Base-by-base conservation (phyloP, 2,113 vertebrate species). In the Chamaea fasciata region DNA sequence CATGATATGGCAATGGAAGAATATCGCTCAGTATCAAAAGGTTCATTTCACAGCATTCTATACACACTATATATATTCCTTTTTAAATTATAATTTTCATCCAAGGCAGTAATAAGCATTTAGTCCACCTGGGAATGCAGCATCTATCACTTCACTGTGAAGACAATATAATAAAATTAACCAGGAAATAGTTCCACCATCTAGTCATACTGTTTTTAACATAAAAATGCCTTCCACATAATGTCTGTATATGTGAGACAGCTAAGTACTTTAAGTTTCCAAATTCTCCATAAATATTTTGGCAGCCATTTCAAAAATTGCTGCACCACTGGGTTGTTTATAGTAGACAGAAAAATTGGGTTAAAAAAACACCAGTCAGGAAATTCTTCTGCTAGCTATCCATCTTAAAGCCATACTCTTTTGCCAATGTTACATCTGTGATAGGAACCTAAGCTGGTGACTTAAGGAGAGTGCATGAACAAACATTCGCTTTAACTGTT, bases 361-460 rank as follows among this genome's bases (percentile, higher is more conserved):
- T 96, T 96, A 95, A 93, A 91, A 94, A 91, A 97, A 93, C 85
- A 95, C n/a, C 2, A 1, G 35, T 74, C 93, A 86, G 95, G 96
- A 96, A 97, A 96, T 96, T 92, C 92, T 97, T 97, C 52, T 96
- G 85, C 71, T 94, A 92, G 83, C 91, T 93, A 81, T 79, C 62
- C 69, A 75, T 92, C 91, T 92, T 87, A 78, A 91, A 94, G 35
- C 60, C 26, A 31, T 47, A 33, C 2, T 46, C 70, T 76, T 92
- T 94, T 95, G 84, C 91, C 95, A 91, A 1, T 77, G 42, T 76
- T 92, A 85, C 83, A 73, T 95, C 74, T 95, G 91, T 73, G 84
- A 68, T 93, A 55, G 11, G 56, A 87, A 76, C 77, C 65, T 69
- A 60, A 92, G 55, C 63, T 92, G 59, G 37, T 89, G 87, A 33